A percentile compares a stretch with the other conserved stretches of the same genome.
Evolutionary conservation across 2,888 invertebrate genomes (phyloP).

Genomic region (Cyaniris semiargus): DNA sequence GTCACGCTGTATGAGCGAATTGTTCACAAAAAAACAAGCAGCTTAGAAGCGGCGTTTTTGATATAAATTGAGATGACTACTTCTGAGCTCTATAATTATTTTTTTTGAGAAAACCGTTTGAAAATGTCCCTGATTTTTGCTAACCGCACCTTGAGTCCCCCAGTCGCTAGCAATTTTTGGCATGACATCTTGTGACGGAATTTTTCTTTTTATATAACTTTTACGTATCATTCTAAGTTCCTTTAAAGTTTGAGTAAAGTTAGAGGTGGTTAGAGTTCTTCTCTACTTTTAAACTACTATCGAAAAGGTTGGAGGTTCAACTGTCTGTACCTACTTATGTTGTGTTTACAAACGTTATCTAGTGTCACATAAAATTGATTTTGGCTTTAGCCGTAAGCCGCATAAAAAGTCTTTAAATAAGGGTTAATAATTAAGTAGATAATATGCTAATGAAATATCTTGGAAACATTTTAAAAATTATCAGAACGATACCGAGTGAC

Average conservation of each 20-base stretch:
- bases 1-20: constrained; percentile 51
- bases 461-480: constrained; percentile 21
- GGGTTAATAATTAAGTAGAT: constrained; percentile 14
- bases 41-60: background rate
- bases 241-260: too few relatives aligned
- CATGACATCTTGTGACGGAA: too few relatives aligned
- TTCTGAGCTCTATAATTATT: background rate
- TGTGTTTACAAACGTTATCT: too few relatives aligned
- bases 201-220: too few relatives aligned
- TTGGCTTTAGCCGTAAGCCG: background rate
- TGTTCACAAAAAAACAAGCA: constrained; percentile 35
- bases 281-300: background rate
- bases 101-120: background rate
- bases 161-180: too few relatives aligned
- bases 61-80: constrained; percentile 12
- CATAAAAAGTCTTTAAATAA: constrained; percentile 16
- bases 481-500: background rate
- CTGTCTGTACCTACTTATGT: too few relatives aligned
- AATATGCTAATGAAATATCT: constrained; percentile 17
- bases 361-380: too few relatives aligned
- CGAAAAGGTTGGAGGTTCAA: too few relatives aligned
- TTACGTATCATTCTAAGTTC: too few relatives aligned
- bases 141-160: too few relatives aligned
- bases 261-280: too few relatives aligned
- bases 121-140: background rate